These are phyloP conservation scores for Amblyjoppa proteus DNA, from an alignment of 2,888 invertebrate species.

Conservation along the genomic window DNA sequence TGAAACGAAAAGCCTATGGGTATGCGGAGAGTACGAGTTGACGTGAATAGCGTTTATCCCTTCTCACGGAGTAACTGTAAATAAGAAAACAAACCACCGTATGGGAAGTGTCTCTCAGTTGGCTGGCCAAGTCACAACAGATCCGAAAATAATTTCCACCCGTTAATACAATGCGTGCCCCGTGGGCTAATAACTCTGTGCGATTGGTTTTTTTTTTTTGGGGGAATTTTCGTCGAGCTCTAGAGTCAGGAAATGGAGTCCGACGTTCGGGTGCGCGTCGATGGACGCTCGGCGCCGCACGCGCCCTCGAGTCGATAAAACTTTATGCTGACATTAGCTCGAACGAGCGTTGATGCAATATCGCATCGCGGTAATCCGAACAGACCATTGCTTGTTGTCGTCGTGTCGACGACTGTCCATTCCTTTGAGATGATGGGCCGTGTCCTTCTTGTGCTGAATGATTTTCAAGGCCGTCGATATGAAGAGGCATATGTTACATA, in stretches of 20 bases:
- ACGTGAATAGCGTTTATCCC: conserved; percentile 53
- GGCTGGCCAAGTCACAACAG: conserved; percentile 45
- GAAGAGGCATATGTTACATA: conserved; percentile 89
- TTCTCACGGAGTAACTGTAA: conserved; percentile 70
- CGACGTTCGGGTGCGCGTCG: not conserved
- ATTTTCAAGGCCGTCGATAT: conserved; percentile 90
- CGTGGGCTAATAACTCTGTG: not conserved
- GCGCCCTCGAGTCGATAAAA: not conserved
- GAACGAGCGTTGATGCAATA: conserved; percentile 62
- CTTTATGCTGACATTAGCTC: not conserved
- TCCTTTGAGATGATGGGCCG: conserved; percentile 88
- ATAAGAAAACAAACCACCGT: conserved; percentile 78
- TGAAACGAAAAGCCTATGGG: conserved; percentile 2
- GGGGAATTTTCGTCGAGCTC: conserved; percentile 9
- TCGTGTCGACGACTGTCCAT: conserved; percentile 89
- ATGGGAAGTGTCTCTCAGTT: conserved; percentile 67
- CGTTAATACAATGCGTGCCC: conserved; percentile 42
- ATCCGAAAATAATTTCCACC: conserved; percentile 62
- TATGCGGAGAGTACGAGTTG: conserved; percentile 19
- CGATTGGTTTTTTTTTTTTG: conserved; percentile 17
- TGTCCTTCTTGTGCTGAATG: conserved; percentile 89
- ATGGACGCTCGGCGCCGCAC: not conserved
- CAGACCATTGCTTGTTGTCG: conserved; percentile 88
- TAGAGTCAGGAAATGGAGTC: not conserved
- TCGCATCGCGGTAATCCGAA: conserved; percentile 11